Evolutionary conservation across 2,797 vertebrate species (phyloP), one percentile per base, ranked within the genome.

Genomic region (Syngnathus acus): DNA sequence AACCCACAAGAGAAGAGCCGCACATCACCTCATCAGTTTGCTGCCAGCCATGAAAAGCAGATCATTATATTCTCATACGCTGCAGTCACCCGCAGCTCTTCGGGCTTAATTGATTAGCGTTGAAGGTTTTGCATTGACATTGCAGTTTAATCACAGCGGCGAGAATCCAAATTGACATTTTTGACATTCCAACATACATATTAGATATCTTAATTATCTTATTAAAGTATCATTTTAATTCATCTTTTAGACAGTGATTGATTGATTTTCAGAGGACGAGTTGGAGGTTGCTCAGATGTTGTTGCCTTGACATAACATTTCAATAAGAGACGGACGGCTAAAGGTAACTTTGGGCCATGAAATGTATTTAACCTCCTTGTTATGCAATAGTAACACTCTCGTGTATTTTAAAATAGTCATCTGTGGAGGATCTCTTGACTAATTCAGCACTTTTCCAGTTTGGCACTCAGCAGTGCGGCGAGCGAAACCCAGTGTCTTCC

Each of bases 371-470:
- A 32, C 32, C 32, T 32, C 32, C 32, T 32, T 32, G 32, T 32
- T 32, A 32, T 32, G 32, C 32, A 32, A 32, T 32, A 32, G 32
- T 32, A 32, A 32, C 32, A 32, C 32, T 32, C 32, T 32, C 4
- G 32, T 32, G 32, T 4, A 32, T 32, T 32, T 32, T 32, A 32
- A 32, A 32, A 32, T 32, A 32, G 32, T 32, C 32, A 32, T 32
- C 32, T 32, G 32, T 32, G 32, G 32, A 32, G 32, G 32, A 32
- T 32, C 32, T 32, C 4, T 32, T 32, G 32, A 32, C 32, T 66
- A 48, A 66, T 67, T 67, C 50, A 40, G 21, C 67, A 72, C 40
- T 65, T 48, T 60, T 60, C 19, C 58, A 60, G 39, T 61, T 61
- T 61, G n/a, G 39, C 59, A 42, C 19, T 64, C 32, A 45, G 58